Conservation (phyloP, 1,140 invertebrate genomes). For the Bombus balteatus region DNA sequence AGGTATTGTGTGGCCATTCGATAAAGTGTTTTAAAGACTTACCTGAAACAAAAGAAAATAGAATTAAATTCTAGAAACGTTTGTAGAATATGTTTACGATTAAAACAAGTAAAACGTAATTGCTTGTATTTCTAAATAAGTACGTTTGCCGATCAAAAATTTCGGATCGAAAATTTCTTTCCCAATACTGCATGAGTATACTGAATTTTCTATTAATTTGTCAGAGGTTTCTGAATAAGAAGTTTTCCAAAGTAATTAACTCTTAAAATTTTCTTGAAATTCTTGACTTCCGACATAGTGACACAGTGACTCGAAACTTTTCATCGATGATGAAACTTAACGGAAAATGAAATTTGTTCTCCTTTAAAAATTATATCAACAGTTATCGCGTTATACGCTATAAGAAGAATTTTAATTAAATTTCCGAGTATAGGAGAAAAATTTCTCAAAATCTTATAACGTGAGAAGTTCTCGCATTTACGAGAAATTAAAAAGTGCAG, state of each 20-base stretch:
- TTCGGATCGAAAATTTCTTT: not conserved
- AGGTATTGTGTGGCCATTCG: not conserved
- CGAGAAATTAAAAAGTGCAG: too few relatives aligned
- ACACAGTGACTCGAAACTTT: not conserved
- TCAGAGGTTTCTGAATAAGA: not conserved
- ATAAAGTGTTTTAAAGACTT: not conserved
- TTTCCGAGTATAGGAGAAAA: not conserved
- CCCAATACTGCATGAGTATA: too few relatives aligned
- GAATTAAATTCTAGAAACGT: not conserved
- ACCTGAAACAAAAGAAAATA: conserved; percentile 23
- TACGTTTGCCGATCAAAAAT: too few relatives aligned
- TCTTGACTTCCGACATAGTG: too few relatives aligned
- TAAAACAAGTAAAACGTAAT: not conserved
- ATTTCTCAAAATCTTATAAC: not conserved
- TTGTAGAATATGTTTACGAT: not conserved
- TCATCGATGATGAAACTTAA: not conserved
- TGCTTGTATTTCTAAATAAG: too few relatives aligned
- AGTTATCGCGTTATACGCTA: not conserved
- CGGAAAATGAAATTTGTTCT: not conserved
- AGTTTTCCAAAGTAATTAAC: not conserved
- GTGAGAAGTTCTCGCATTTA: too few relatives aligned
- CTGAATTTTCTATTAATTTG: not conserved
- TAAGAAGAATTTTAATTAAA: not conserved
- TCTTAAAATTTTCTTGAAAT: not conserved
- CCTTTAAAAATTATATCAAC: not conserved